A percentile compares a stretch with the other conserved stretches of the same genome.
phyloP scores from a whole-genome alignment of 2,113 vertebrate species.

The Sander lucioperca region DNA sequence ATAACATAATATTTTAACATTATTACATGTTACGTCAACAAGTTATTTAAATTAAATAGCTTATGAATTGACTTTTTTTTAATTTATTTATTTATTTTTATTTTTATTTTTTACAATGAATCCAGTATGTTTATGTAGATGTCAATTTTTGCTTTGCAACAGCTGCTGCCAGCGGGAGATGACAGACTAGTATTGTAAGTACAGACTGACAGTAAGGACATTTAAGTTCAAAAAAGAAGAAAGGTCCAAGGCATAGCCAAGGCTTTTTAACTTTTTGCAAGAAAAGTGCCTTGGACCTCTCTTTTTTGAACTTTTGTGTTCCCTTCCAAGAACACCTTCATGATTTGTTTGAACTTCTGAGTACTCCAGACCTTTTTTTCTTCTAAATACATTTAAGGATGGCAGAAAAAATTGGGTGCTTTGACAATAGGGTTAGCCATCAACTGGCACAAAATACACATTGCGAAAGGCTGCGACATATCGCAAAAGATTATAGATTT shows the following conservation, averaged over 20 bases:
- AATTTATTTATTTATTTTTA: no score
- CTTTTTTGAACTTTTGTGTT: no score
- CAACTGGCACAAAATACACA: no score
- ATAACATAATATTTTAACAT: not conserved
- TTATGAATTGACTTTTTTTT: not conserved
- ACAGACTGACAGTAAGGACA: not conserved
- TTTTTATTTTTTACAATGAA: not conserved
- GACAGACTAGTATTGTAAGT: not conserved
- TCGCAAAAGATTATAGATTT: no score
- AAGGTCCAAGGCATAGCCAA: no score
- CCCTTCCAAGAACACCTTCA: no score
- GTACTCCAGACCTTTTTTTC: no score
- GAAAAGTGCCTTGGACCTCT: no score
- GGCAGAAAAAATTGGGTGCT: not conserved
- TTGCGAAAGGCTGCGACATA: no score
- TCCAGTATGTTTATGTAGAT: not conserved
- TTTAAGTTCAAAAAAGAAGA: no score
- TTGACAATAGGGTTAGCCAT: not conserved
- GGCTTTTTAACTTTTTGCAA: no score
- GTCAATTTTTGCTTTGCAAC: conserved; percentile 3
- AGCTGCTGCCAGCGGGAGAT: not conserved
- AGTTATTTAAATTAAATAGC: not conserved
- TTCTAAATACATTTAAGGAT: not conserved
- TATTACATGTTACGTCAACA: not conserved
- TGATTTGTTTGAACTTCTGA: no score